These are phyloP conservation scores for Stenichneumon culpator DNA, from an alignment of 2,888 invertebrate species.

Conservation along the genomic window DNA sequence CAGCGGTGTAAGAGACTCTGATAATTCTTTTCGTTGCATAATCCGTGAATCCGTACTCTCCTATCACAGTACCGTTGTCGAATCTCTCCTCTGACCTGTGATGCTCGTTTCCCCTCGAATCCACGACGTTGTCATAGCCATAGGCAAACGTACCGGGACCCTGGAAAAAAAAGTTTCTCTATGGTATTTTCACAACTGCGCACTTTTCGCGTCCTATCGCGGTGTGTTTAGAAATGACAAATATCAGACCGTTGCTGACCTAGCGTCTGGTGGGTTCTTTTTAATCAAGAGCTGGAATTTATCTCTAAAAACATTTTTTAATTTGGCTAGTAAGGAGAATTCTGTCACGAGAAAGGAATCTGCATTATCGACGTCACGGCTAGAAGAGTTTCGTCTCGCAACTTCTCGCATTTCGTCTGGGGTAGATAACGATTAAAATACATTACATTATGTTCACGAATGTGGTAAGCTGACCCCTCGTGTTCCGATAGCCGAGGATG, in stretches of 20 bases:
- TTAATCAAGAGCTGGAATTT: conserved; percentile 25
- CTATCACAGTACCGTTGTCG: conserved; percentile 90
- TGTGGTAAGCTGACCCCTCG: conserved; percentile 84
- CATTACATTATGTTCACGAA: conserved; percentile 81
- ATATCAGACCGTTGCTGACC: conserved; percentile 16
- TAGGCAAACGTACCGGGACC: conserved; percentile 90
- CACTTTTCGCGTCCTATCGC: background rate
- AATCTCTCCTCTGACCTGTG: conserved; percentile 90
- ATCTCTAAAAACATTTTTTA: no score
- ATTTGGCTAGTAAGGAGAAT: background rate
- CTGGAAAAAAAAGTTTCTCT: conserved; percentile 66
- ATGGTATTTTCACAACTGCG: background rate
- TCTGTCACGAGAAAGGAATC: background rate
- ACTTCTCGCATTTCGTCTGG: conserved; percentile 22
- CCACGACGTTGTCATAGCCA: conserved; percentile 89
- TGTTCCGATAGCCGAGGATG: conserved; percentile 76
- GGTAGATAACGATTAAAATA: conserved; percentile 39
- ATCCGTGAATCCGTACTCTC: conserved; percentile 89
- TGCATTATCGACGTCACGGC: background rate
- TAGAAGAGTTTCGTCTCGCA: background rate
- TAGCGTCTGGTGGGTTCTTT: conserved; percentile 20
- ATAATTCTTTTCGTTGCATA: conserved; percentile 55
- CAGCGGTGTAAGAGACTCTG: conserved; percentile 66
- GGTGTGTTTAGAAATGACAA: background rate
- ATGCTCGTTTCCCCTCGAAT: conserved; percentile 89